Percentiles rank a stretch among this genome's conserved stretches.
phyloP scores from a whole-genome alignment of 1,140 invertebrate species.

The Brachionus plicatilis region DNA sequence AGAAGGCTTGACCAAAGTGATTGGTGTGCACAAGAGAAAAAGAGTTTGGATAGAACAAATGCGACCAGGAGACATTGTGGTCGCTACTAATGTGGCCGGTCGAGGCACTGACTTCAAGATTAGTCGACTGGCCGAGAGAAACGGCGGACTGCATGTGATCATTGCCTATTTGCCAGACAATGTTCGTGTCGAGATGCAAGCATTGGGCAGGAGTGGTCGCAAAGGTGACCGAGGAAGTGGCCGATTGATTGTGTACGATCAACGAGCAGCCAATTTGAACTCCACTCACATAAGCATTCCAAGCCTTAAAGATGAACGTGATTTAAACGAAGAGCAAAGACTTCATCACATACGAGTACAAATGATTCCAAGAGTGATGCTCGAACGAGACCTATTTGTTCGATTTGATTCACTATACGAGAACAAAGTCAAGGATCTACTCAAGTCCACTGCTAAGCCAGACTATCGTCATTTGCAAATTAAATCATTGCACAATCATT shows the following conservation, averaged over 20 bases:
- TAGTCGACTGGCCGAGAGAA: not conserved
- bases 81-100: conserved; percentile 11
- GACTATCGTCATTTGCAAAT: conserved; percentile 8
- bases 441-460: not conserved
- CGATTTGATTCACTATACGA: not conserved
- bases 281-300: not conserved
- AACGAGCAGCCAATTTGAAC: not conserved
- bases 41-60: not conserved
- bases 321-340: not conserved
- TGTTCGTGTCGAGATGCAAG: not conserved
- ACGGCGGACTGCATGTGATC: not conserved
- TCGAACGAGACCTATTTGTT: not conserved
- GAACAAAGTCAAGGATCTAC: not conserved
- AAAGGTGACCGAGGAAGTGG: conserved; percentile 9
- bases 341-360: not conserved
- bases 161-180: not conserved
- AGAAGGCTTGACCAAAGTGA: not conserved
- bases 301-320: not conserved
- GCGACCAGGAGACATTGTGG: not conserved
- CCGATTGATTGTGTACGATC: not conserved
- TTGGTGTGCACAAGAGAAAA: not conserved
- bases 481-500: not conserved
- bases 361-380: not conserved
- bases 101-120: conserved; percentile 18
- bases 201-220: not conserved